Base-by-base conservation (phyloP, 2,797 vertebrate species). In the Pterois miles region DNA sequence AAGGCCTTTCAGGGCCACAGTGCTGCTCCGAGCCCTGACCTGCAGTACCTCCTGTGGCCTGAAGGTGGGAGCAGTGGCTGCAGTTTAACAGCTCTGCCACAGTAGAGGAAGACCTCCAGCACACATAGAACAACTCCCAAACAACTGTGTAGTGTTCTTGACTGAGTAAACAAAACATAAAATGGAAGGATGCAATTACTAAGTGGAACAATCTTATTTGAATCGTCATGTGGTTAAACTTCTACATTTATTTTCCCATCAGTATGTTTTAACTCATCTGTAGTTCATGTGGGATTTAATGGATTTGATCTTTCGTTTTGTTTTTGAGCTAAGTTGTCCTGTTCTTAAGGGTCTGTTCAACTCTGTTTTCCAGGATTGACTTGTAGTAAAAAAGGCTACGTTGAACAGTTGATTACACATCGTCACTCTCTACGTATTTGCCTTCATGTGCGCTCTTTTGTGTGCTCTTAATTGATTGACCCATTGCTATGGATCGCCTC, bases 51-150 rank as follows among this genome's bases (percentile, higher is more conserved):
- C 9, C 1, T 54, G 3, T 63, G 60, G 58, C 95, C 97, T 93
- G 94, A 92, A 95, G 98, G 96, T 97, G 98, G 97, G 93, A 98
- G 97, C 96, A 97, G 95, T 92, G 93, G 86, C 96, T 95, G 91
- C 93, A 88, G 87, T 94, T 95, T 95, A 81, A 84, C 71, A 68
- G 75, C 62, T 66, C 11, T 13, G 38, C 23, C 8, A 31, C 1
- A 52, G 70, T 46, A 59, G 84, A 89, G 81, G 79, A 88, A 83
- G 84, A 90, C 81, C 38, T 46, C 34, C 53, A 74, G 53, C 36
- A 50, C 67, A 60, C 68, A 48, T 8, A 23, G 53, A 68, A 59
- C 76, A 64, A 64, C 73, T 76, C 63, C 59, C 38, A 5, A 65
- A 68, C 34, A 67, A 75, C 40, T 66, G 34, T 46, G 54, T 71